These are phyloP conservation scores for Sesia bembeciformis DNA, from an alignment of 2,888 invertebrate genomes.

Conservation along the genomic window DNA sequence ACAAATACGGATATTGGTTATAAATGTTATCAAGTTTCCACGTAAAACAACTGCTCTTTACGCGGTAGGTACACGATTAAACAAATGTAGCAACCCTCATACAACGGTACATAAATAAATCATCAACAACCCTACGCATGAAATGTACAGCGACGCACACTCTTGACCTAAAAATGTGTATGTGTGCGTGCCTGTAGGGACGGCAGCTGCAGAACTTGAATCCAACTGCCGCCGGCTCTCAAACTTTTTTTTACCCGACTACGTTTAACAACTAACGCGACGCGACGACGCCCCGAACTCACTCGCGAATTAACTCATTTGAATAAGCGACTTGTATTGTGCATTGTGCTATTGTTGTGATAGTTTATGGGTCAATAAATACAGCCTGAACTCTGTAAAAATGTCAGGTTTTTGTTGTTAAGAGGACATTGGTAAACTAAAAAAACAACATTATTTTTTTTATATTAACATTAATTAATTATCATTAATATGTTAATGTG, in stretches of 20 bases:
- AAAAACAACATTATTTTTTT: no score
- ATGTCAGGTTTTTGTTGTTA: no score
- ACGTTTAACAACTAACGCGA: neutral
- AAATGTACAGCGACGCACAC: conserved; percentile 9
- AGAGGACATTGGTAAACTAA: no score
- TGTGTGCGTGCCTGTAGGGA: conserved; percentile 34
- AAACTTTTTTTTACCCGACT: conserved; percentile 41
- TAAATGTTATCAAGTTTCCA: no score
- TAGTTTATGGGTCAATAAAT: no score
- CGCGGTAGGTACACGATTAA: neutral
- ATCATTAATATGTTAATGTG: no score
- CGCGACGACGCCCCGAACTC: conserved; percentile 8
- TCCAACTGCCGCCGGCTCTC: conserved; percentile 42
- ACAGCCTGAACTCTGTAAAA: no score
- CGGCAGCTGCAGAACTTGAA: conserved; percentile 69
- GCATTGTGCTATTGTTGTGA: neutral
- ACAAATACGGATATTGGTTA: no score
- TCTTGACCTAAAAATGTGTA: conserved; percentile 18
- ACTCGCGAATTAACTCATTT: conserved; percentile 10
- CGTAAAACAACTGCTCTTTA: no score
- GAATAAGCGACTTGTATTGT: conserved; percentile 7
- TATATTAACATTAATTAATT: no score
- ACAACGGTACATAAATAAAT: neutral
- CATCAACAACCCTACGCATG: conserved; percentile 1
- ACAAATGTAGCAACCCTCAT: neutral